Evolutionary conservation across 2,888 invertebrate species (phyloP).

Genomic region (Electrophaes corylata): DNA sequence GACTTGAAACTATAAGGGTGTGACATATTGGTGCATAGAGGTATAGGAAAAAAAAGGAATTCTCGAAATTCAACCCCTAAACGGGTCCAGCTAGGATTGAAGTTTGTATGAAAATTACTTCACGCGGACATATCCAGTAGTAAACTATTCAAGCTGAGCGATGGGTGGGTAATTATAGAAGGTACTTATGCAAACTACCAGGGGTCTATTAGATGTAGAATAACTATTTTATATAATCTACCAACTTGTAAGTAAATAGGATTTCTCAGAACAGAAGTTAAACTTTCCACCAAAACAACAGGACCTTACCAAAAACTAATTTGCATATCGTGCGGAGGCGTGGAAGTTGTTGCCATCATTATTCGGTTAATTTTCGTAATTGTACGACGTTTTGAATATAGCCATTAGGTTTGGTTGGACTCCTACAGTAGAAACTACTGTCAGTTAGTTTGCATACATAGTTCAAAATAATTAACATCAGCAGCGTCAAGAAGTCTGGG

Average conservation of each 20-base stretch:
- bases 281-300: conserved; percentile 20
- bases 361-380: conserved; percentile 51
- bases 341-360: conserved; percentile 45
- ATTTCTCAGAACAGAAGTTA: neutral
- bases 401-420: conserved; percentile 45
- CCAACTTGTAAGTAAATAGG: neutral
- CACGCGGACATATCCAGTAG: too few species aligned
- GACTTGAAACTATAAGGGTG: too few species aligned
- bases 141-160: too few species aligned
- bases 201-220: neutral
- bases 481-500: too few species aligned
- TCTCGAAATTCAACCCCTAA: too few species aligned
- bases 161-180: too few species aligned
- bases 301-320: conserved; percentile 43
- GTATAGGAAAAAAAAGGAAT: too few species aligned
- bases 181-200: neutral
- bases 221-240: too few species aligned
- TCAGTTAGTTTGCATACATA: neutral
- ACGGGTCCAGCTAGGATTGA: too few species aligned
- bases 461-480: too few species aligned
- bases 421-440: neutral
- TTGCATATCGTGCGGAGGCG: conserved; percentile 51
- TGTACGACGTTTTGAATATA: conserved; percentile 50
- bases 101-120: too few species aligned
- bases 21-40: too few species aligned